Percentiles rank a stretch among this genome's conserved stretches.
Evolutionary conservation across 2,888 invertebrate genomes (phyloP).

Genomic region (Leucophora obtusa): DNA sequence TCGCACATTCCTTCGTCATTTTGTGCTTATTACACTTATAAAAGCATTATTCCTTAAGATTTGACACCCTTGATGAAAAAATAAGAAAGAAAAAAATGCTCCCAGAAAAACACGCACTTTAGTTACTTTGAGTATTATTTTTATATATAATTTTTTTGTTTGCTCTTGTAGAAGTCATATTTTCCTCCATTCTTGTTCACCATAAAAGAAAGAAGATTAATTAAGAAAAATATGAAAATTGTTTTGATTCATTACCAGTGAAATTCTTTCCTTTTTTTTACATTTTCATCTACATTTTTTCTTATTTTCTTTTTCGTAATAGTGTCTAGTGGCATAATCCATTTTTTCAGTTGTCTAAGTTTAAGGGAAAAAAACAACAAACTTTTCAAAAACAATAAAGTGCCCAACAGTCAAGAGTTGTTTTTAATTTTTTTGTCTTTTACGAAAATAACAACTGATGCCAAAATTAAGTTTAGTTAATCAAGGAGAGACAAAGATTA

Average conservation of each 20-base stretch:
- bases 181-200: not conserved
- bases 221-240: constrained; percentile 76
- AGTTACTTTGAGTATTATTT: constrained; percentile 22
- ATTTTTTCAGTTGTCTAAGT: constrained; percentile 62
- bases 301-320: constrained; percentile 36
- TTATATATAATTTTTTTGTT: constrained; percentile 21
- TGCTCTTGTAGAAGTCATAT: constrained; percentile 21
- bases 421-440: constrained; percentile 20
- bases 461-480: constrained; percentile 56
- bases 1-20: constrained; percentile 37
- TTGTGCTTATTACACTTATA: constrained; percentile 60
- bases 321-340: constrained; percentile 64
- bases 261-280: constrained; percentile 58
- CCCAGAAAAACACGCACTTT: constrained; percentile 28
- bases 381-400: constrained; percentile 63
- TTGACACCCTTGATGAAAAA: constrained; percentile 47
- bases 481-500: constrained; percentile 35
- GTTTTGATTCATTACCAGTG: constrained; percentile 75
- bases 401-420: constrained; percentile 53
- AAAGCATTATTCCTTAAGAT: constrained; percentile 60
- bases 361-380: constrained; percentile 33
- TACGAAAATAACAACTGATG: constrained; percentile 54
- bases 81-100: not conserved
- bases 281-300: constrained; percentile 31
- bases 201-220: constrained; percentile 73